Conservation (phyloP, 92 coral and sea anemone genomes). For the Paramuricea clavata region DNA sequence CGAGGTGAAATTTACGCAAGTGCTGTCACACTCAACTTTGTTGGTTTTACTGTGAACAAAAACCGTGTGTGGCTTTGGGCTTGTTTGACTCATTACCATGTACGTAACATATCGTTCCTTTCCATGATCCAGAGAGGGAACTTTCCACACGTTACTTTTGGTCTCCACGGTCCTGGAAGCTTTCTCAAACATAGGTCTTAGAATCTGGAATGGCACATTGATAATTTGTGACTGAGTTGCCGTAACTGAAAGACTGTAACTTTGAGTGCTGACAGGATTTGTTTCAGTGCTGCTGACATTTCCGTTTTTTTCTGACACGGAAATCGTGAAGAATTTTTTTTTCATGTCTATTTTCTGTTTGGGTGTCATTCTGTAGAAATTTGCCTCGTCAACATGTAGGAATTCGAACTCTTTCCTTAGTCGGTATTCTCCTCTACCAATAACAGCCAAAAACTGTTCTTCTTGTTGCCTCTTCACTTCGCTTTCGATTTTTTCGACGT, state of each 20-base stretch:
- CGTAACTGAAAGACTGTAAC: constrained; percentile 25
- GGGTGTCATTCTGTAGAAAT: constrained; percentile 63
- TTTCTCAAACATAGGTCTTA: constrained; percentile 56
- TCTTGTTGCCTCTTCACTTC: constrained; percentile 28
- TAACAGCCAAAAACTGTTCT: constrained; percentile 69
- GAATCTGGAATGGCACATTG: constrained; percentile 58
- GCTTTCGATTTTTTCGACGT: not conserved
- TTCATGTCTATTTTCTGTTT: constrained; percentile 53
- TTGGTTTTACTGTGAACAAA: not conserved
- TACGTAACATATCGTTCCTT: constrained; percentile 4
- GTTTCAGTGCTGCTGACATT: too few species aligned
- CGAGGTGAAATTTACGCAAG: constrained; percentile 10
- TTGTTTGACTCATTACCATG: constrained; percentile 29
- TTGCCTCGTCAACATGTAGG: constrained; percentile 55
- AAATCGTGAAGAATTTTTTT: constrained; percentile 45
- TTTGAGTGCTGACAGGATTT: not conserved
- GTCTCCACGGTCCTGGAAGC: constrained; percentile 50
- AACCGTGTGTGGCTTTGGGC: constrained; percentile 29
- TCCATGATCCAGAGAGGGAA: constrained; percentile 36
- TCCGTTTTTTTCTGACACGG: constrained; percentile 41
- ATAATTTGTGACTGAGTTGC: constrained; percentile 1
- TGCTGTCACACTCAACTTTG: constrained; percentile 15
- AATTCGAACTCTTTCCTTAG: constrained; percentile 48
- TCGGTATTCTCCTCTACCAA: constrained; percentile 65
- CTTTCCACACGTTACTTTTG: constrained; percentile 50